These are phyloP conservation scores for Kobus ellipsiprymnus DNA, from an alignment of 2,113 vertebrate species.

Conservation along the genomic window DNA sequence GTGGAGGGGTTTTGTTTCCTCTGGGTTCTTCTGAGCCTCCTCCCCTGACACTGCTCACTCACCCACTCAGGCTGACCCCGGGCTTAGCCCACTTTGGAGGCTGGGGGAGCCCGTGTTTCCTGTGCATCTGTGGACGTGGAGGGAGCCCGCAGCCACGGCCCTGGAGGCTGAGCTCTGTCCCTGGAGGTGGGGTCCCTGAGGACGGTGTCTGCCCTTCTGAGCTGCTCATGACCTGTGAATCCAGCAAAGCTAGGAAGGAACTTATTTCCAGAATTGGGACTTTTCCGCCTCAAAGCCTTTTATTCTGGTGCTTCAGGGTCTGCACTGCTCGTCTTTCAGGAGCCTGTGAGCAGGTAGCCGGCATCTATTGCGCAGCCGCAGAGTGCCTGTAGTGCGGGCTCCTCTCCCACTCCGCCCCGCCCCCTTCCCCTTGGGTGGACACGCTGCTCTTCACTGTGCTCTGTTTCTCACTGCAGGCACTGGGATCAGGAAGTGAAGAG, in stretches of 20 bases:
- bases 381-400: rapidly evolving
- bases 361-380: rapidly evolving
- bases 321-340: rapidly evolving
- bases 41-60: rapidly evolving
- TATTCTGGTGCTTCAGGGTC: background rate
- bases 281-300: background rate
- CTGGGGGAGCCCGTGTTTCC: background rate
- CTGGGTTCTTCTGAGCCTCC: background rate
- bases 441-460: background rate
- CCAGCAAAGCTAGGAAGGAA: background rate
- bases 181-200: background rate
- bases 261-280: background rate
- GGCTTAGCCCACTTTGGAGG: background rate
- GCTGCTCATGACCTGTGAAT: background rate
- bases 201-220: rapidly evolving
- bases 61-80: rapidly evolving
- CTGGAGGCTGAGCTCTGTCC: background rate
- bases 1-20: rapidly evolving
- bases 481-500: background rate
- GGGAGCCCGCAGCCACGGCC: background rate
- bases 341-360: background rate
- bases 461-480: background rate
- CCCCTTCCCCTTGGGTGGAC: background rate
- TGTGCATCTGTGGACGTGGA: background rate
- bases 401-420: rapidly evolving